Conservation (phyloP, 2,888 invertebrate species). For the Argyresthia albistria region DNA sequence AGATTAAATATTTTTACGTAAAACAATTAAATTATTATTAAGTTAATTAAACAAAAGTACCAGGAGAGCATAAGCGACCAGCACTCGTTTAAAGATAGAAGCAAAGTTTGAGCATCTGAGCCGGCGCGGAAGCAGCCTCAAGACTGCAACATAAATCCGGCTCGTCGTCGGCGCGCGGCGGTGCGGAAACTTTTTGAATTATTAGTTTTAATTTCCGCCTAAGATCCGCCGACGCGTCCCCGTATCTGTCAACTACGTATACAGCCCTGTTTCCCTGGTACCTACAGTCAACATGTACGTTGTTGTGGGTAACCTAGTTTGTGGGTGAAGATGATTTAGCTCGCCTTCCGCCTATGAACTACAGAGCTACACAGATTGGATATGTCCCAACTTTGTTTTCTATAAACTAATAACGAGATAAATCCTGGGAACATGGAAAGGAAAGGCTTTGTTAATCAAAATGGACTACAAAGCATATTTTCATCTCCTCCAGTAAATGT, state of each 20-base stretch:
- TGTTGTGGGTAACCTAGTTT: not conserved
- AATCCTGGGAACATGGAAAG: not conserved
- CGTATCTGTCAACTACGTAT: constrained; percentile 62
- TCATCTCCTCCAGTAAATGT: no score
- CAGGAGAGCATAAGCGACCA: no score
- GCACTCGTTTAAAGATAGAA: no score
- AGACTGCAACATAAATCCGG: constrained; percentile 66
- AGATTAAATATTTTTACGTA: not conserved
- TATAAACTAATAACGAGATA: not conserved
- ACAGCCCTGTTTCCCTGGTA: constrained; percentile 14
- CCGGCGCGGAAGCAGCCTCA: constrained; percentile 48
- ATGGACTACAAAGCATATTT: no score
- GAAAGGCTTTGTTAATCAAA: no score
- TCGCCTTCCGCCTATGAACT: no score
- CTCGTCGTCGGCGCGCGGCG: constrained; percentile 51
- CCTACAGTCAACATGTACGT: not conserved
- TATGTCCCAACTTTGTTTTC: not conserved
- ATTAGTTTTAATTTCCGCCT: constrained; percentile 74
- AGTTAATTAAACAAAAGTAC: no score
- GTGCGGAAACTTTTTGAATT: constrained; percentile 73
- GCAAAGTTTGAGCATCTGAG: not conserved
- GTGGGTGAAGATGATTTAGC: not conserved
- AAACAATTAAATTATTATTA: not conserved
- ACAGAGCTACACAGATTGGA: not conserved
- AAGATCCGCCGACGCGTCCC: constrained; percentile 60